Evolutionary conservation across 2,113 vertebrate genomes (phyloP).

Genomic region (Oceanodroma tethys): DNA sequence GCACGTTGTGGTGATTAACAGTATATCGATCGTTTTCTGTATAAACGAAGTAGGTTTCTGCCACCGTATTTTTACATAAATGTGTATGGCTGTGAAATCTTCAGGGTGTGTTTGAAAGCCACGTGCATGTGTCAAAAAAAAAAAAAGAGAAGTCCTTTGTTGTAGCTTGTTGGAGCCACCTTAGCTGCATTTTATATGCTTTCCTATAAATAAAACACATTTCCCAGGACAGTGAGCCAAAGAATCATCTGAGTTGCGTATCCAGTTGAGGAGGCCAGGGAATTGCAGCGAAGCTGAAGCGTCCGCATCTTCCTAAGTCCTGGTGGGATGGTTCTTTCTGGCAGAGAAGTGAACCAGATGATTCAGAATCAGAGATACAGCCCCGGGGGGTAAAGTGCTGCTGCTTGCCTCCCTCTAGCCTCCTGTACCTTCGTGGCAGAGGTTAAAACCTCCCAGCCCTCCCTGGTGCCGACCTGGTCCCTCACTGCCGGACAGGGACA

Average conservation of each 20-base stretch:
- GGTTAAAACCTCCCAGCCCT: background rate
- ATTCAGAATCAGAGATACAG: background rate
- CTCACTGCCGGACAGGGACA: background rate
- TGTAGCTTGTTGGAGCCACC: background rate
- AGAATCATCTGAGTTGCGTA: background rate
- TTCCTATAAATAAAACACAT: background rate
- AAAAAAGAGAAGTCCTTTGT: background rate
- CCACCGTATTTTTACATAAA: background rate
- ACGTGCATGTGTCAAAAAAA: background rate
- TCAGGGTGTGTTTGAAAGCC: background rate
- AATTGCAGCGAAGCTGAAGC: background rate
- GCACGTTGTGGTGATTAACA: background rate
- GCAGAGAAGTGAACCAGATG: background rate
- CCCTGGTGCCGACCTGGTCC: background rate
- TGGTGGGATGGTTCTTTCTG: slow-evolving; percentile 7
- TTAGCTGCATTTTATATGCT: background rate
- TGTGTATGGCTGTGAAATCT: background rate
- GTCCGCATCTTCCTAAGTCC: background rate
- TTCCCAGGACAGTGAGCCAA: background rate
- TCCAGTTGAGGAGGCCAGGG: background rate
- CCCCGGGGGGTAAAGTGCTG: background rate
- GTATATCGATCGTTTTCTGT: fast-evolving
- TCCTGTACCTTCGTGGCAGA: fast-evolving
- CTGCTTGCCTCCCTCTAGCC: background rate
- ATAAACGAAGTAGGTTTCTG: background rate